Conservation (phyloP, 2,797 vertebrate genomes). For the Phoxinus dragarum region DNA sequence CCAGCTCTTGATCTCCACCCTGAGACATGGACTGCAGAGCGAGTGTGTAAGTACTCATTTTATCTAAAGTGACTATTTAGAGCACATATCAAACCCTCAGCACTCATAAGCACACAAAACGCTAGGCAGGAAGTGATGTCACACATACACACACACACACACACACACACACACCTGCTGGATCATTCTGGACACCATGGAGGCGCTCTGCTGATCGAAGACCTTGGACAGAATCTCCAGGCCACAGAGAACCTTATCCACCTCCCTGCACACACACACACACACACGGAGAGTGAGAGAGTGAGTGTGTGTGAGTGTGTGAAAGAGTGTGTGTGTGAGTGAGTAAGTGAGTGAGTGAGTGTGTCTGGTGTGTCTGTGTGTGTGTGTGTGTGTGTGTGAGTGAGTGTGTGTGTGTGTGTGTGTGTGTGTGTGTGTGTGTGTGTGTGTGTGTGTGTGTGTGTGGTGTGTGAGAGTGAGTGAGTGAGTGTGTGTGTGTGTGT, state of each 20-base stretch:
- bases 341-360: not conserved
- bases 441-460: slow-evolving; percentile 26
- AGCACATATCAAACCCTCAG: slow-evolving; percentile 24
- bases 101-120: not conserved
- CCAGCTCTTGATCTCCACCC: slow-evolving; percentile 92
- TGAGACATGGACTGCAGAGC: slow-evolving; percentile 79
- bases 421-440: not conserved
- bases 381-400: not conserved
- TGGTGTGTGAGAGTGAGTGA: slow-evolving; percentile 26
- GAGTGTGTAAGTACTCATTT: not conserved
- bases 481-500: not conserved
- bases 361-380: not conserved
- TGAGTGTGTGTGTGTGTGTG: not conserved
- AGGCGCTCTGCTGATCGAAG: slow-evolving; percentile 95
- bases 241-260: slow-evolving; percentile 93
- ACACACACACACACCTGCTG: slow-evolving; percentile 83
- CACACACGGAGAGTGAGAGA: slow-evolving; percentile 18
- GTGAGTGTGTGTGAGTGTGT: not conserved
- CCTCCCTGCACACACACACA: slow-evolving; percentile 79
- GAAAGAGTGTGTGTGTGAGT: not conserved
- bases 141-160: slow-evolving; percentile 66
- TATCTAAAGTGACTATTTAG: not conserved
- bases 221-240: slow-evolving; percentile 96
- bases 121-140: slow-evolving; percentile 14
- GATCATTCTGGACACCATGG: slow-evolving; percentile 91